Conservation (phyloP, 1,140 invertebrate genomes). For the Steinernema feltiae region DNA sequence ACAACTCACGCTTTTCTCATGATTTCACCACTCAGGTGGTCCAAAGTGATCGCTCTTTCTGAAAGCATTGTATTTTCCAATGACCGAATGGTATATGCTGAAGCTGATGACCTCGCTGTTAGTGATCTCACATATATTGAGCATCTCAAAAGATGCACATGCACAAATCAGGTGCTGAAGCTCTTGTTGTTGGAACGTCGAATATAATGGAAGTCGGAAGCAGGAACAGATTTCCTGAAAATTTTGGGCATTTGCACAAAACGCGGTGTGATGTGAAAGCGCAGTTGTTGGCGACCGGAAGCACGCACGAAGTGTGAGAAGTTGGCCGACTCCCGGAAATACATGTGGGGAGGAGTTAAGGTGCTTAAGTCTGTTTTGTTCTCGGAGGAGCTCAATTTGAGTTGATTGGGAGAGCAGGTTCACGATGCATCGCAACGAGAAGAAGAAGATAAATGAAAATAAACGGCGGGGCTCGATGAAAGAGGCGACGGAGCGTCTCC, state of each 20-base stretch:
- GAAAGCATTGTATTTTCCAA: too few relatives aligned
- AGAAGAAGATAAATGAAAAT: background rate
- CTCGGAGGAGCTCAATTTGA: too few relatives aligned
- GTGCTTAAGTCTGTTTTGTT: background rate
- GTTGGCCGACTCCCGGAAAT: background rate
- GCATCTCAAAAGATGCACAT: background rate
- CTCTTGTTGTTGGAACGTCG: too few relatives aligned
- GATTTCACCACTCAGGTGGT: too few relatives aligned
- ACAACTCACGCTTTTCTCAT: background rate
- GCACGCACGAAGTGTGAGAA: background rate
- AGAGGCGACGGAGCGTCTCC: background rate
- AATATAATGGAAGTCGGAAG: too few relatives aligned
- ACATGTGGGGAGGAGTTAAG: background rate
- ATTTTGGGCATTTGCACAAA: background rate
- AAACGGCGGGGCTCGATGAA: background rate
- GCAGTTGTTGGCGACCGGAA: background rate
- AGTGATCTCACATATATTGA: too few relatives aligned
- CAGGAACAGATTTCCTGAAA: too few relatives aligned
- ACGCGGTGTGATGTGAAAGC: background rate
- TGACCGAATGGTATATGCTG: too few relatives aligned
- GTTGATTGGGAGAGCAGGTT: too few relatives aligned
- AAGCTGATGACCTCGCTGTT: too few relatives aligned
- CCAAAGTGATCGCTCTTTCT: too few relatives aligned
- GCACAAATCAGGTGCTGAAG: too few relatives aligned
- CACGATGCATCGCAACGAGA: background rate